A percentile compares a stretch with the other conserved stretches of the same genome.
Conservation (phyloP, 2,113 vertebrate genomes). For the Pseudolaguvia tuberculata region DNA sequence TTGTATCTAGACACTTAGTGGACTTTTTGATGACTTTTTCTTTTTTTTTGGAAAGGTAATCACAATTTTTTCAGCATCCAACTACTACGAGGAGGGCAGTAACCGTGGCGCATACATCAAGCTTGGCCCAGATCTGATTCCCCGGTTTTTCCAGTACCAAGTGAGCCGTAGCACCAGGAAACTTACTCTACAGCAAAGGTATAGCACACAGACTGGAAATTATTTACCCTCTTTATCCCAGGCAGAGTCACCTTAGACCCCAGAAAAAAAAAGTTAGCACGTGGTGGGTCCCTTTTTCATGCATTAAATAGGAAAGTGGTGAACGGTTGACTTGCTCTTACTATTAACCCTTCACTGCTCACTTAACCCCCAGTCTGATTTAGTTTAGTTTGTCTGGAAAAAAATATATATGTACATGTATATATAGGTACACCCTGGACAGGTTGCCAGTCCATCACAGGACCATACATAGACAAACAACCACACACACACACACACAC, state of each 20-base stretch:
- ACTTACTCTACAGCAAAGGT: slow-evolving; percentile 83
- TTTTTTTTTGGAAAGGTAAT: slow-evolving; percentile 72
- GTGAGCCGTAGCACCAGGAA: slow-evolving; percentile 73
- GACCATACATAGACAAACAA: too few species aligned
- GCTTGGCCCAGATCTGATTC: slow-evolving; percentile 71
- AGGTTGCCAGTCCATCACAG: too few species aligned
- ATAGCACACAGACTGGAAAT: background rate
- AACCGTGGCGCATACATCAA: slow-evolving; percentile 92
- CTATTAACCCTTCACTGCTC: too few species aligned
- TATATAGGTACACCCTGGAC: too few species aligned
- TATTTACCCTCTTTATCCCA: background rate
- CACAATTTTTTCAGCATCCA: slow-evolving; percentile 96
- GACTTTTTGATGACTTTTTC: too few species aligned
- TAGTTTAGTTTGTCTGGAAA: too few species aligned
- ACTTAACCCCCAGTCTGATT: too few species aligned
- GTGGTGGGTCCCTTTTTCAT: background rate
- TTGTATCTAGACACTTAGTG: too few species aligned
- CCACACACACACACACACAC: too few species aligned
- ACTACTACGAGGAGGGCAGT: slow-evolving; percentile 95
- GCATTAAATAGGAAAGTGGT: too few species aligned
- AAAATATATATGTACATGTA: too few species aligned
- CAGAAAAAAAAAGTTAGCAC: background rate
- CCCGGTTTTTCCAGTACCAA: slow-evolving; percentile 89
- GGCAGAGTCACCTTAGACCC: background rate
- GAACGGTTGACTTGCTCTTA: too few species aligned